phyloP scores from a whole-genome alignment of 1,140 invertebrate species.

The Zaprionus africanus region DNA sequence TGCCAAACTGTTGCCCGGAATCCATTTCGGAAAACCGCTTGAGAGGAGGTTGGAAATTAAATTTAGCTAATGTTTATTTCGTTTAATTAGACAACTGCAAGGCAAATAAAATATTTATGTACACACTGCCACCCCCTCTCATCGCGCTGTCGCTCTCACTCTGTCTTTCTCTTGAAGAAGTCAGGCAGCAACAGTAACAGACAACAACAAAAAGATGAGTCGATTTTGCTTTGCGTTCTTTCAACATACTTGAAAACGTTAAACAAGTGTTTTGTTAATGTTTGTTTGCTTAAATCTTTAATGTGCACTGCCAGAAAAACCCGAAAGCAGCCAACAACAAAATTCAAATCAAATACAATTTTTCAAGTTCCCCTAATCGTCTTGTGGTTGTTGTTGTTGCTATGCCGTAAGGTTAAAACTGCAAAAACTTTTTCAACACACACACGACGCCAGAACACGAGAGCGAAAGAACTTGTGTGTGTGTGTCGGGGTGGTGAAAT shows the following conservation, averaged over 20 bases:
- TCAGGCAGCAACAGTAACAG: constrained; percentile 28
- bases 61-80: constrained; percentile 78
- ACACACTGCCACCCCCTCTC: constrained; percentile 31
- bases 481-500: not conserved
- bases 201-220: constrained; percentile 16
- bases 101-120: constrained; percentile 79
- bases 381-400: constrained; percentile 32
- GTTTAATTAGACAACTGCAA: constrained; percentile 81
- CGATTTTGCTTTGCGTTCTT: constrained; percentile 38
- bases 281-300: constrained; percentile 78
- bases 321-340: constrained; percentile 30
- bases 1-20: constrained; percentile 18
- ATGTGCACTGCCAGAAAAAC: constrained; percentile 58
- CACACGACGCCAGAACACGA: not conserved
- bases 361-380: constrained; percentile 58
- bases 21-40: constrained; percentile 47
- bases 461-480: not conserved
- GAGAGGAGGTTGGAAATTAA: constrained; percentile 67
- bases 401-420: constrained; percentile 51
- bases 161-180: not conserved
- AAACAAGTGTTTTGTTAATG: constrained; percentile 82
- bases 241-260: constrained; percentile 78
- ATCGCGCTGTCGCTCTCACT: not conserved
- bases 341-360: constrained; percentile 46
- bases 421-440: constrained; percentile 55